Conservation (phyloP, 2,888 invertebrate genomes). For the Drosophila subquinaria region DNA sequence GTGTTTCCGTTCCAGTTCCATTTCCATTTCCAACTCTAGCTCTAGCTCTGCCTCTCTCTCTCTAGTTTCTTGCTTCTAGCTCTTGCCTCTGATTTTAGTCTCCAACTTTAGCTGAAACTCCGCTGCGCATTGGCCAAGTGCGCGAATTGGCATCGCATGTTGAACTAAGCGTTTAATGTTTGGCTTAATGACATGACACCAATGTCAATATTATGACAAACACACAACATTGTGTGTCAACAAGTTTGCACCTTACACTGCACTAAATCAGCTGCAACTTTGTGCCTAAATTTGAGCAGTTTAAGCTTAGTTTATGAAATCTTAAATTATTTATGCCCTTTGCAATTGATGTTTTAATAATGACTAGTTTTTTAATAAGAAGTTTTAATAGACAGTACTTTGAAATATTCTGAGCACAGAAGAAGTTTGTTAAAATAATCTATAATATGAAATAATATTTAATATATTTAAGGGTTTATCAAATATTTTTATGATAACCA, state of each 20-base stretch:
- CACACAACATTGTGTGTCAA: conserved; percentile 67
- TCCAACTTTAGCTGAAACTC: conserved; percentile 6
- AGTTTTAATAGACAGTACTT: too few species aligned
- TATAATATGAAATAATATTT: too few species aligned
- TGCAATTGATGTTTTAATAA: too few species aligned
- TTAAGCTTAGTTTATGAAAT: too few species aligned
- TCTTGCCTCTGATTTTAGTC: conserved; percentile 3
- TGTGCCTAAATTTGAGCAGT: too few species aligned
- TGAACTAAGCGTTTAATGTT: conserved; percentile 73
- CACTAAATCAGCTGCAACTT: neutral
- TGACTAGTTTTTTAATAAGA: too few species aligned
- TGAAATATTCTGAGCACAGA: too few species aligned
- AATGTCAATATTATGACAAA: conserved; percentile 75
- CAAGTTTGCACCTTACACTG: conserved; percentile 68
- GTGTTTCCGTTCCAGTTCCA: conserved; percentile 49
- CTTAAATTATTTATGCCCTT: too few species aligned
- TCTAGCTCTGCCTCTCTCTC: conserved; percentile 23
- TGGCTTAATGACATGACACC: conserved; percentile 79
- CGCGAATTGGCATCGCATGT: conserved; percentile 56
- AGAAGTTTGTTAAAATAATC: too few species aligned
- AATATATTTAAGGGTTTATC: too few species aligned
- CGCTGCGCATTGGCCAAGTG: conserved; percentile 26
- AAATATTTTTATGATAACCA: too few species aligned
- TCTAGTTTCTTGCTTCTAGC: neutral
- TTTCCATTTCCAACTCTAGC: conserved; percentile 3